Evolutionary conservation across 2,797 vertebrate species (phyloP), one percentile per base, ranked within the genome.

Genomic region (Alfaro cultratus): DNA sequence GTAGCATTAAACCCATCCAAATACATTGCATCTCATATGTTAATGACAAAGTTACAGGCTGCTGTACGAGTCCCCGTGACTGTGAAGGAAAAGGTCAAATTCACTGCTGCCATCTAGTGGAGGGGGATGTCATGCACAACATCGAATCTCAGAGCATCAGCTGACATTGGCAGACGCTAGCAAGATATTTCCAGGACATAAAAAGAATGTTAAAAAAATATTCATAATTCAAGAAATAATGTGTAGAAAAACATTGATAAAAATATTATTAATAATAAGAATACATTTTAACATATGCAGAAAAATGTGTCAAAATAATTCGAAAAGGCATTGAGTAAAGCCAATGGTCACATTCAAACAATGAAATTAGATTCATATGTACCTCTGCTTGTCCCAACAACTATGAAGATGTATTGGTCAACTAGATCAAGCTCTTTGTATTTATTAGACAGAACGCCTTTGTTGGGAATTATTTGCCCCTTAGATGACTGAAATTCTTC

Each of bases 51-150:
- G 34, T 77, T 36, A 70, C 6, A 55, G 49, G 29, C 79, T 57
- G 64, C 55, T 83, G 55, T 41, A 75, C 49, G 77, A 76, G 60
- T 43, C 12, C 41, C 51, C 45, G 26, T 13, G 2, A 21, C 15
- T 13, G 10, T 23, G 26, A 5, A 67, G 4, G 36, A 77, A 78
- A 70, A 26, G 3, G 1, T 26, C 4, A 78, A 71, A 80, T 62
- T 75, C 88, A 73, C 7, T 34, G 77, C 70, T 86, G 87, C 86
- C 94, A 94, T 87, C 94, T 94, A 85, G 88, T 92, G 94, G 91
- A 43, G 9, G 16, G 75, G 1, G 31, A n/a, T 75, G 31, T 39
- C 18, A 62, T 7, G 16, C 18, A 43, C 53, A 21, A 26, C 36
- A 34, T 5, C 2, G 1, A 45, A 12, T 36, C 12, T 6, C 9